phyloP scores from a whole-genome alignment of 2,888 invertebrate genomes.

The Leucophora obtusa region DNA sequence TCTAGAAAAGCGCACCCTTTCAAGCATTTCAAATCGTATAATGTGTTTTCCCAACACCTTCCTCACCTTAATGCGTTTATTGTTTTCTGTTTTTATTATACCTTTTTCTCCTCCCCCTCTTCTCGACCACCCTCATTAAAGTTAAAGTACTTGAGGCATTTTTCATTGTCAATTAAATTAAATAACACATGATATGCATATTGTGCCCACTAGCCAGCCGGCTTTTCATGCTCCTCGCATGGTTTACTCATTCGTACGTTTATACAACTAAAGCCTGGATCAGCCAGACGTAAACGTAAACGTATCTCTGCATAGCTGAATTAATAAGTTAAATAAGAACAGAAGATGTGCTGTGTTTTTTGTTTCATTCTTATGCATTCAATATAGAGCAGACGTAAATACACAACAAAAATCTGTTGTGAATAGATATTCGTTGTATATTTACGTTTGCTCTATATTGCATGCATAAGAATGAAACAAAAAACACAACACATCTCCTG shows the following conservation, averaged over 20 bases:
- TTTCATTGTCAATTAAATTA: constrained; percentile 57
- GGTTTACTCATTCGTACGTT: background rate
- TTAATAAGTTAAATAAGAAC: too few relatives aligned
- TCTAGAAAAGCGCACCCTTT: background rate
- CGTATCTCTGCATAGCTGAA: too few relatives aligned
- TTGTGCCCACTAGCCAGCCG: background rate
- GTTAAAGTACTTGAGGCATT: constrained; percentile 35
- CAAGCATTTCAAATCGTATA: background rate
- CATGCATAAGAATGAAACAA: too few relatives aligned
- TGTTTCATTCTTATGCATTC: too few relatives aligned
- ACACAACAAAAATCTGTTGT: too few relatives aligned
- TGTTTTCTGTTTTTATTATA: background rate
- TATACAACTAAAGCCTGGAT: background rate
- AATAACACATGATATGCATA: constrained; percentile 46
- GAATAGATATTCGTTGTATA: too few relatives aligned
- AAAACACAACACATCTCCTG: too few relatives aligned
- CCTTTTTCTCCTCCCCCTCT: background rate
- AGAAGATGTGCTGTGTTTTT: too few relatives aligned
- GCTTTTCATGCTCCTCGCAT: constrained; percentile 4
- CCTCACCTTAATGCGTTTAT: constrained; percentile 15
- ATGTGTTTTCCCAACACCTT: constrained; percentile 26
- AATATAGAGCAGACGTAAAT: too few relatives aligned
- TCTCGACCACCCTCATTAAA: background rate
- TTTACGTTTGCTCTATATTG: too few relatives aligned
- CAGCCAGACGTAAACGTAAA: too few relatives aligned